Evolutionary conservation across 2,888 invertebrate genomes (phyloP).

Genomic region (Luffia ferchaultella): DNA sequence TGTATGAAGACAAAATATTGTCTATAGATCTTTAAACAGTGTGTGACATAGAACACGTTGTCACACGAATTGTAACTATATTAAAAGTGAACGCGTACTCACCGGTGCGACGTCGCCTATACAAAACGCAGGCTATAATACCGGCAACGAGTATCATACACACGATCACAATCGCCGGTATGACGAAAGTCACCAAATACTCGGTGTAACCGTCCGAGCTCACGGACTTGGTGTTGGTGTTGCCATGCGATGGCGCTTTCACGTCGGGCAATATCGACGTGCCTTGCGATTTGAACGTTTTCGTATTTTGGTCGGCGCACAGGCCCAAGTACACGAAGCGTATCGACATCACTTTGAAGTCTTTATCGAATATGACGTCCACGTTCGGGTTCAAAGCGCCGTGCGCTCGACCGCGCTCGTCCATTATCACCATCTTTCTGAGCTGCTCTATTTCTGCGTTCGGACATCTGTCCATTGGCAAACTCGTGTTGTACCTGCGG

Average conservation of each 20-base stretch:
- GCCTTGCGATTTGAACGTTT: conserved; percentile 31
- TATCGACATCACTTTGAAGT: conserved; percentile 74
- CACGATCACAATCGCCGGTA: conserved; percentile 88
- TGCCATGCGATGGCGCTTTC: conserved; percentile 21
- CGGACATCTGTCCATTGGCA: conserved; percentile 79
- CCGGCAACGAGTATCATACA: conserved; percentile 88
- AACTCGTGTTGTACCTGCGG: conserved; percentile 76
- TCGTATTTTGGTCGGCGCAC: conserved; percentile 60
- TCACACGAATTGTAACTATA: too few relatives aligned
- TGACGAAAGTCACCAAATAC: conserved; percentile 82
- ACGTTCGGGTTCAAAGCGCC: conserved; percentile 61
- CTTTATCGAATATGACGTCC: conserved; percentile 73
- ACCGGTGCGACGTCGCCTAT: conserved; percentile 83
- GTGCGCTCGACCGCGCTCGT: conserved; percentile 51
- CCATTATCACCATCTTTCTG: conserved; percentile 74
- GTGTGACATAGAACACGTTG: too few relatives aligned
- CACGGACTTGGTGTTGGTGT: conserved; percentile 29
- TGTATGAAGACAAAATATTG: too few relatives aligned
- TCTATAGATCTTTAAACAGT: too few relatives aligned
- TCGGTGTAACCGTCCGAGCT: conserved; percentile 35
- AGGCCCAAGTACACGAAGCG: conserved; percentile 67
- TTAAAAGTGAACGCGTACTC: conserved; percentile 66
- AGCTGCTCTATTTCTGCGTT: conserved; percentile 77
- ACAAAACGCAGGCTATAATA: conserved; percentile 87
- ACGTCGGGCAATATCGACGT: conserved; percentile 22